Evolutionary conservation across 1,140 invertebrate species (phyloP), one percentile per base, ranked within the genome.

Genomic region (Reticulitermes speratus): DNA sequence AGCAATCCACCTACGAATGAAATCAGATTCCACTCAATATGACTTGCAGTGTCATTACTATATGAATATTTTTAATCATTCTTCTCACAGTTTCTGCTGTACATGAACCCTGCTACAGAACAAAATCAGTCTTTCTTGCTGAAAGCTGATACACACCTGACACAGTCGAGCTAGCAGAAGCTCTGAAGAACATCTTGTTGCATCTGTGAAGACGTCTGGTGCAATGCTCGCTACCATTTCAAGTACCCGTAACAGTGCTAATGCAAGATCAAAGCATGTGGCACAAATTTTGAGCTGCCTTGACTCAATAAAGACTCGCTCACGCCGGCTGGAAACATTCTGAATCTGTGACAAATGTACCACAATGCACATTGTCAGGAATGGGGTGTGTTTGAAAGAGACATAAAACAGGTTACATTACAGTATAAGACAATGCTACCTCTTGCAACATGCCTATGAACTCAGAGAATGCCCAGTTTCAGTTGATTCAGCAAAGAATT

Each of bases 391-490:
- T 16, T 7, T 69, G 38, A 21, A 30, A 84, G 30, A 84, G 30
- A 84, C 25, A 19, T 45, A 23, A 82, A 16, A 32, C 14, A 82
- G 3, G 21, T 25, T 16, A 82, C 6, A 23, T 9, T 48, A 85
- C 16, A 87, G n/a, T 44, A 7, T 30, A 84, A 84, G 25, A 55
- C 55, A n/a, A 90, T 52, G 90, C 89, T 88, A 97, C 96, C 93
- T 97, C 96, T 91, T 97, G 96, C 87, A 97, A 92, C 92, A 97
- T 94, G 30, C 96, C 94, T 88, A 97, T 96, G 87, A 97, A 97
- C 88, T 97, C 96, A 0, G 96, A 97, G 88, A 97, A 97, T 0
- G 96, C 95, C 96, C 96, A 97, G 90, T 97, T 97, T 97, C 0
- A 97, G 90, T 88, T 97, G 96, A 90, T 95, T 96, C 0, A 97